These are phyloP conservation scores for Tachysurus fulvidraco DNA, from an alignment of 2,113 vertebrate genomes.

Conservation along the genomic window DNA sequence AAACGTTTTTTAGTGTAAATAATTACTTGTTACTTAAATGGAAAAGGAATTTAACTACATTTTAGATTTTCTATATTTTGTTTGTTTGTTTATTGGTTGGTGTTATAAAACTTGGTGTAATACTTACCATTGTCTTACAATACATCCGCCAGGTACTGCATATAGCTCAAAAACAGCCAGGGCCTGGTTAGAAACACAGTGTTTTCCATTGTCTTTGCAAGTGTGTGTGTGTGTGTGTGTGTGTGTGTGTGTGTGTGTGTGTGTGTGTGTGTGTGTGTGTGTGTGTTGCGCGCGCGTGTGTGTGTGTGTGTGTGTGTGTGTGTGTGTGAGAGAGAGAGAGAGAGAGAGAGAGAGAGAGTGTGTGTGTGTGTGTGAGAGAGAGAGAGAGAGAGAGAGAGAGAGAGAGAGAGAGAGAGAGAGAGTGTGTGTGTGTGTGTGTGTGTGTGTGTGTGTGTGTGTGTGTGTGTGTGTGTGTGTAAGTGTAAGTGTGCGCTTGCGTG, in stretches of 20 bases:
- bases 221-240: constrained; percentile 55
- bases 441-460: too few species aligned
- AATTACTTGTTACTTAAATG: background rate
- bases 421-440: too few species aligned
- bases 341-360: too few species aligned
- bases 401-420: too few species aligned
- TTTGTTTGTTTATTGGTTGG: background rate
- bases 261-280: too few species aligned
- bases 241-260: too few species aligned
- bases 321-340: too few species aligned
- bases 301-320: constrained; percentile 55
- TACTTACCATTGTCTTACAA: background rate
- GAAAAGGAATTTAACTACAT: background rate
- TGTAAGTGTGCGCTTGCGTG: constrained; percentile 42
- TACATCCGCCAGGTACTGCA: background rate
- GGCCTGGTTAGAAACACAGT: background rate
- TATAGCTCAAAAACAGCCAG: constrained; percentile 15
- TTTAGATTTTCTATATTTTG: background rate
- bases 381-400: too few species aligned
- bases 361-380: constrained; percentile 51
- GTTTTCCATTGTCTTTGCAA: constrained; percentile 60
- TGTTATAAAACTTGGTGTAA: background rate
- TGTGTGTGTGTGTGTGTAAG: too few species aligned
- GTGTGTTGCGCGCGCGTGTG: too few species aligned
- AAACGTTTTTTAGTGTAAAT: too few species aligned